A percentile compares a stretch with the other conserved stretches of the same genome.
phyloP scores from a whole-genome alignment of 2,797 vertebrate species.

The Myotis findleyi region DNA sequence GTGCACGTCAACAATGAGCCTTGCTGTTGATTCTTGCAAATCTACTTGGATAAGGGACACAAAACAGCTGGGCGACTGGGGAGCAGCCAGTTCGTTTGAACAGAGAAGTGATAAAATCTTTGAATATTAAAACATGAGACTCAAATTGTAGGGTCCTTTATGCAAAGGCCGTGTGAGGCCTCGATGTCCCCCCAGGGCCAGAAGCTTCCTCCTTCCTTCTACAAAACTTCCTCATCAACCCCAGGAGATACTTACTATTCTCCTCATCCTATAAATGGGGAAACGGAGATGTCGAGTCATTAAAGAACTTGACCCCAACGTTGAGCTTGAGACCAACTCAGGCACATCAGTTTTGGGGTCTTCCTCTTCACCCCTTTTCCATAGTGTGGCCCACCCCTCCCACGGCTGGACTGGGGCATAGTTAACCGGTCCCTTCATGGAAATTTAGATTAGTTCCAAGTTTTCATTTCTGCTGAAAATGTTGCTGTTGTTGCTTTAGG shows the following conservation, averaged over 20 bases:
- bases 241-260: too few species aligned
- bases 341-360: background rate
- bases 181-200: background rate
- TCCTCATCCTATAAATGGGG: background rate
- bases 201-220: background rate
- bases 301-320: background rate
- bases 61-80: background rate
- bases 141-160: background rate
- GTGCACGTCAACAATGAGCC: background rate
- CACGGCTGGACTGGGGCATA: rapidly evolving
- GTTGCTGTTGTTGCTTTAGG: background rate
- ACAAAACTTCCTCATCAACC: background rate
- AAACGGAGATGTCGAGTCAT: background rate
- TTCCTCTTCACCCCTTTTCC: background rate
- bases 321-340: background rate
- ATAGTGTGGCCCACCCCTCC: rapidly evolving
- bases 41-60: background rate
- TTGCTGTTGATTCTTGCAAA: background rate
- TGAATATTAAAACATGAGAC: background rate
- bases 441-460: background rate
- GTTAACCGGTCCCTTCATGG: background rate
- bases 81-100: background rate
- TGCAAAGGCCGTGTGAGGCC: background rate
- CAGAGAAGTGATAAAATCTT: background rate
- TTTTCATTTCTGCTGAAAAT: background rate